A percentile compares a stretch with the other conserved stretches of the same genome.
Evolutionary conservation across 64 coral and sea anemone genomes (phyloP).

Genomic region (Actinia tenebrosa): DNA sequence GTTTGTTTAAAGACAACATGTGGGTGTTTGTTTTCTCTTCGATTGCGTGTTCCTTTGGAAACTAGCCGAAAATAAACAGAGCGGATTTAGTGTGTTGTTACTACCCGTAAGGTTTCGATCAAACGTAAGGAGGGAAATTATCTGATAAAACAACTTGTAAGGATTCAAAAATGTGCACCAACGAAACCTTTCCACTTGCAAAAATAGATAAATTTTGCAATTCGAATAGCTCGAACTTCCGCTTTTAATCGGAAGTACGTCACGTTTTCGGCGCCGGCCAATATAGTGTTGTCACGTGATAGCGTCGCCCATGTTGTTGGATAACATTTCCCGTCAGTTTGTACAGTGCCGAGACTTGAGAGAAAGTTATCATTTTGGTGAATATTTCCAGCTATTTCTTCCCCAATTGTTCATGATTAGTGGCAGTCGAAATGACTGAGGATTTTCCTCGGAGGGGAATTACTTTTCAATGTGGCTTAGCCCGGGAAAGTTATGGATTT

Average conservation of each 20-base stretch:
- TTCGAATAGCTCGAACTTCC: not conserved
- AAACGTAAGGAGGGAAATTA: not conserved
- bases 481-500: conserved; percentile 85
- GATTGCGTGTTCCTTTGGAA: conserved; percentile 12
- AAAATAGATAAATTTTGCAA: not conserved
- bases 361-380: conserved; percentile 47
- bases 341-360: conserved; percentile 28
- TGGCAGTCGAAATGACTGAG: conserved; percentile 62
- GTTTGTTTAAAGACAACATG: not conserved
- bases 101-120: not conserved
- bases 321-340: conserved; percentile 52
- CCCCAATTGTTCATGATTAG: conserved; percentile 44
- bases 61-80: not conserved
- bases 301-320: conserved; percentile 72
- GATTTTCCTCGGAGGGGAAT: conserved; percentile 83
- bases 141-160: not conserved
- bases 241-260: conserved; percentile 56
- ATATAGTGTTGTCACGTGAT: conserved; percentile 51
- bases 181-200: not conserved
- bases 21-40: conserved; percentile 2
- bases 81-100: not conserved
- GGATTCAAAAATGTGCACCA: not conserved
- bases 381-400: conserved; percentile 26
- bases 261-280: conserved; percentile 37
- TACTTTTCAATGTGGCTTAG: conserved; percentile 86